Base-by-base conservation (phyloP, 1,140 invertebrate species). In the Drosophila sulfurigaster region DNA sequence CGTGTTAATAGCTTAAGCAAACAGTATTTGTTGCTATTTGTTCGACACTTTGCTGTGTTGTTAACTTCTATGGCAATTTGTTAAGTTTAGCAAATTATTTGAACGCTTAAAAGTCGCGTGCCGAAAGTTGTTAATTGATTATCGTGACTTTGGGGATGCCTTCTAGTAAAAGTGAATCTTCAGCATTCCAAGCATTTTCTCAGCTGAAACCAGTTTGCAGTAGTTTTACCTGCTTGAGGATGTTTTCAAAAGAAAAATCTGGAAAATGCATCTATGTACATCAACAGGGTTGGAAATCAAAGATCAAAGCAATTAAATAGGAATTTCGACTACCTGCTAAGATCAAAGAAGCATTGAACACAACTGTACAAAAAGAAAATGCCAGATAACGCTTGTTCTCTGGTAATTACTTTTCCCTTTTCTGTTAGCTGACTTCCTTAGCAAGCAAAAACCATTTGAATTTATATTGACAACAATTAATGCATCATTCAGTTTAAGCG, bases 1-100 rank as follows among this genome's bases (percentile, higher is more conserved):
- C 38, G 8, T 69, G 72, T 13, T 75, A 75, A 75, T 30, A 10
- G 35, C 10, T 63, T 63, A 3, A n/a, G 51, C 59, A 75, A 75
- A 75, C 35, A 66, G 58, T 20, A 69, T 49, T 48, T 13, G 13
- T 41, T n/a, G 15, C 32, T 43, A 54, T 51, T 66, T 57, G 13
- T 20, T 13, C 15, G 49, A 41, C 13, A 49, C 7, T 66, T 65
- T 66, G 10, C 41, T 52, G 51, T 66, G 10, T 30, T 52, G 51
- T 32, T 70, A 51, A 25, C 60, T 6, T 63, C 13, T 46, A 66
- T 46, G 43, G 11, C 48, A 64, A 38, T 64, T 69, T 68, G 48
- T 69, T 57, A 28, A 51, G 15, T 51, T 70, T 51, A 52, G 58
- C 58, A 52, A 72, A 72, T 58, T 54, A 73, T 67, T 54, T 30